Percentiles rank a stretch among this genome's conserved stretches.
Evolutionary conservation across 2,888 invertebrate genomes (phyloP).

Genomic region (Papilio demoleus): DNA sequence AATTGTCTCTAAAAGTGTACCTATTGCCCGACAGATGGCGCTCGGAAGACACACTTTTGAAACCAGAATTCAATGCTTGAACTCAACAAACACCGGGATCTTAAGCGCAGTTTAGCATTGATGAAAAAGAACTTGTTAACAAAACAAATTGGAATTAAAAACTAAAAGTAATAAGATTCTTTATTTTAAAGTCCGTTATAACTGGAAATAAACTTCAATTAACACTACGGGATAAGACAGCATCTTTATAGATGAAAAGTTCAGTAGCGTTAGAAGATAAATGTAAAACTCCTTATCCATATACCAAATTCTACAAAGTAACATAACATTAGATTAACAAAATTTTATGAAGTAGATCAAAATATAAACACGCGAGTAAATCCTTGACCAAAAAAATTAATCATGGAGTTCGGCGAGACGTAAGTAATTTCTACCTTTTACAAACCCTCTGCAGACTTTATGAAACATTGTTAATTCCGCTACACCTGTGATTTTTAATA

Average conservation of each 20-base stretch:
- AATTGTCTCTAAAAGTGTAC: background rate
- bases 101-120: too few relatives aligned
- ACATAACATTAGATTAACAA: constrained; percentile 29
- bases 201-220: too few relatives aligned
- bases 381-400: constrained; percentile 37
- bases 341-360: constrained; percentile 2
- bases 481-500: constrained; percentile 49
- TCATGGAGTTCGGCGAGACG: constrained; percentile 40
- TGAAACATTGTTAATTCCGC: constrained; percentile 43
- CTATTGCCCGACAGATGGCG: constrained; percentile 17
- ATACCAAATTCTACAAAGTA: too few relatives aligned
- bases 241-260: too few relatives aligned
- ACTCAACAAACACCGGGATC: too few relatives aligned
- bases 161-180: too few relatives aligned
- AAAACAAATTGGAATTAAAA: too few relatives aligned
- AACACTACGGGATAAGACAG: too few relatives aligned
- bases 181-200: too few relatives aligned
- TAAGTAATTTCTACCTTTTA: constrained; percentile 42
- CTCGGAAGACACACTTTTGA: background rate
- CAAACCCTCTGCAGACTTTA: constrained; percentile 40
- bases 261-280: too few relatives aligned
- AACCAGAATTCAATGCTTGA: background rate
- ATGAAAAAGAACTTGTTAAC: too few relatives aligned
- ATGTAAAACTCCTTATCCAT: too few relatives aligned
- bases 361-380: constrained; percentile 37